phyloP scores from a whole-genome alignment of 2,113 vertebrate genomes.

The Zosterops lateralis region DNA sequence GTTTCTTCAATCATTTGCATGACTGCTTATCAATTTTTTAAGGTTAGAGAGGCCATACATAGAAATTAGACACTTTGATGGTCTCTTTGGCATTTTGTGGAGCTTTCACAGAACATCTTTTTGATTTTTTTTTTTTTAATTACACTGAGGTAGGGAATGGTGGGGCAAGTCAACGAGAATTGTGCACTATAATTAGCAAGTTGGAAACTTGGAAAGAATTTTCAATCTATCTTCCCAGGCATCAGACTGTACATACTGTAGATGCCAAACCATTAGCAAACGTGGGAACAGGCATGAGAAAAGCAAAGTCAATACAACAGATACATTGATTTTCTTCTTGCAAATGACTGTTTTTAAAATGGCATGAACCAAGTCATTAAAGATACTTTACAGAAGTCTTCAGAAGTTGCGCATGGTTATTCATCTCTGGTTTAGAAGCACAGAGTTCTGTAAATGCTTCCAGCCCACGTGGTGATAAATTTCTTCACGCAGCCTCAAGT shows the following conservation, averaged over 20 bases:
- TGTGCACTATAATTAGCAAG: slow-evolving; percentile 15
- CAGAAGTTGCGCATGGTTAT: slow-evolving; percentile 39
- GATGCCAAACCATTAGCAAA: slow-evolving; percentile 8
- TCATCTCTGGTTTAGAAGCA: slow-evolving; percentile 20
- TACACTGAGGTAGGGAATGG: neutral
- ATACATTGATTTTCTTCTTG: slow-evolving; percentile 39
- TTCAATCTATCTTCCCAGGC: neutral
- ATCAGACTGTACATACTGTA: neutral
- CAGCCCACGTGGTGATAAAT: neutral
- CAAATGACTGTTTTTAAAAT: slow-evolving; percentile 39
- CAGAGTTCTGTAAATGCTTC: neutral
- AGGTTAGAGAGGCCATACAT: neutral
- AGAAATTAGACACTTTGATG: neutral
- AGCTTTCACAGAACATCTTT: neutral
- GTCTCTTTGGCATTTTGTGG: neutral
- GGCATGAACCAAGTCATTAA: slow-evolving; percentile 53
- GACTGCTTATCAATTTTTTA: neutral
- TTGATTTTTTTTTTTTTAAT: neutral
- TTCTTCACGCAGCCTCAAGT: neutral
- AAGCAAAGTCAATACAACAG: slow-evolving; percentile 22
- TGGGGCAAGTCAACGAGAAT: neutral
- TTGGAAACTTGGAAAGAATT: neutral
- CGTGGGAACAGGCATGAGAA: neutral
- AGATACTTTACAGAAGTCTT: slow-evolving; percentile 53
- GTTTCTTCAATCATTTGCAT: slow-evolving; percentile 14